Evolutionary conservation across 2,888 invertebrate genomes (phyloP), one percentile per base, ranked within the genome.

Genomic region (Tinea pellionella): DNA sequence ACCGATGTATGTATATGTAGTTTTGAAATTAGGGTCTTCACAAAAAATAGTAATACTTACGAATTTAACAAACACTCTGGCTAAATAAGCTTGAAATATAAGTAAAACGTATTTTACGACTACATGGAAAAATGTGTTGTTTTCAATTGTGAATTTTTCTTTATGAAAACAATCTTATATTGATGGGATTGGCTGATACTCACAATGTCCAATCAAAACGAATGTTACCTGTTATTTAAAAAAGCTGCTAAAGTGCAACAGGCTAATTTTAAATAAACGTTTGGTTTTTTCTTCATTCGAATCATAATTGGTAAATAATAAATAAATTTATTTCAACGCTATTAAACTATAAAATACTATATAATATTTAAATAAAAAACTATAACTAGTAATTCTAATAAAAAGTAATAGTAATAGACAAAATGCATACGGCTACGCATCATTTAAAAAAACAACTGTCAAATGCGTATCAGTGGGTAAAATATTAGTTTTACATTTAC

Each of bases 51-150:
- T 24, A 41, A 18, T 64, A 80, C 86, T 83, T 71, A 86, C 87
- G 78, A 83, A 72, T 85, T 82, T 85, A 77, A 82, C 84, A 87
- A 87, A 87, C 87, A 87, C 87, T 83, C 87, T 69, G 73, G 77
- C 85, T 74, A 75, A 84, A 78, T 86, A 86, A 86, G 87, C 86
- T 75, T n/a, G n/a, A n/a, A n/a, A n/a, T n/a, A n/a, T n/a, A n/a
- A n/a, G n/a, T n/a, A n/a, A n/a, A n/a, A n/a, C n/a, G n/a, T n/a
- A n/a, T n/a, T n/a, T n/a, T n/a, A n/a, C n/a, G n/a, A n/a, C n/a
- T n/a, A n/a, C n/a, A n/a, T n/a, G n/a, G n/a, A n/a, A n/a, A n/a
- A n/a, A n/a, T n/a, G 78, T 77, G 74, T 66, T 47, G 47, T 47
- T 37, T 47, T 47, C 47, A 9, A 47, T 47, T 15, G 16, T n/a